These are phyloP conservation scores for Turritopsis rubra DNA, from an alignment of 30 jellyfish, hydroid and myxozoan genomes.

Conservation along the genomic window DNA sequence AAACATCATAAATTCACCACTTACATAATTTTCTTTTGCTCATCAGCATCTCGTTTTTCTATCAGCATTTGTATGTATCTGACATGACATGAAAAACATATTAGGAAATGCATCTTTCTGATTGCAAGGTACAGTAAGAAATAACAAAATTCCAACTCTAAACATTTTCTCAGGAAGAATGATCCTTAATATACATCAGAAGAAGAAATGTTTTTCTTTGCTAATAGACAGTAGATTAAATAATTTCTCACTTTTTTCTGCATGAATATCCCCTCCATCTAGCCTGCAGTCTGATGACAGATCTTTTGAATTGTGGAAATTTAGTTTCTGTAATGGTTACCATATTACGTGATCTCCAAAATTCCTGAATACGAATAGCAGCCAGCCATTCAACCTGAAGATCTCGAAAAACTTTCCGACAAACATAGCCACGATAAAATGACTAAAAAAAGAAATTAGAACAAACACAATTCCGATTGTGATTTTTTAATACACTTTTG, in stretches of 20 bases:
- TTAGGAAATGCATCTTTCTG: too few relatives aligned
- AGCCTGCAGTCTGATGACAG: constrained; percentile 41
- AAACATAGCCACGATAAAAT: constrained; percentile 81
- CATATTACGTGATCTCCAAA: constrained; percentile 51
- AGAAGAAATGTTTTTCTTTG: too few relatives aligned
- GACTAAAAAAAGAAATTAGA: constrained; percentile 24
- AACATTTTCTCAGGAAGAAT: background rate
- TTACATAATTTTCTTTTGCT: background rate
- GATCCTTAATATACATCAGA: too few relatives aligned
- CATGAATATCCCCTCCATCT: constrained; percentile 71
- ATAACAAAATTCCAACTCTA: background rate
- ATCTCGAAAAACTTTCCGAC: constrained; percentile 41
- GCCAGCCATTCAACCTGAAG: constrained; percentile 48
- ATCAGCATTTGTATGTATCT: background rate
- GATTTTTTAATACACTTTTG: too few relatives aligned
- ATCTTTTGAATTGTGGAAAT: constrained; percentile 16
- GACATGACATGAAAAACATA: background rate
- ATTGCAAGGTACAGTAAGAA: too few relatives aligned
- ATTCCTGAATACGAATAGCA: constrained; percentile 65
- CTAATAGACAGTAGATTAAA: too few relatives aligned
- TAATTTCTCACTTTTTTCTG: constrained; percentile 43
- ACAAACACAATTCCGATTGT: constrained; percentile 8
- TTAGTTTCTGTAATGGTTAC: background rate
- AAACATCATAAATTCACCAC: background rate
- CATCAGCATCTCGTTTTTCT: constrained; percentile 16